These are phyloP conservation scores for Plotosus lineatus DNA, from an alignment of 2,113 vertebrate species.

Conservation along the genomic window DNA sequence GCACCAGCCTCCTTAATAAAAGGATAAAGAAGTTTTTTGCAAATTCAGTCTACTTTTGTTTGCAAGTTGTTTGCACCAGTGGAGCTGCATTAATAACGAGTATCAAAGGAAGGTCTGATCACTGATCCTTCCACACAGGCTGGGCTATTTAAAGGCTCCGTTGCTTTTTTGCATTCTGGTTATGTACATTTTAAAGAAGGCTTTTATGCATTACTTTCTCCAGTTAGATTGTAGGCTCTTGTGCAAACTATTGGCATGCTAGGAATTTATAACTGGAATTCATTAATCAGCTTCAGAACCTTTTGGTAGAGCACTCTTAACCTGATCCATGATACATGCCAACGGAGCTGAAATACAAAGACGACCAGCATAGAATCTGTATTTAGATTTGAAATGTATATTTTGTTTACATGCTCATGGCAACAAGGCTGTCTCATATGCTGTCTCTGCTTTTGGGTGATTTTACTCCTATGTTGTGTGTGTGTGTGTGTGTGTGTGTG, in stretches of 20 bases:
- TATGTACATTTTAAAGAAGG: not conserved
- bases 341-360: not conserved
- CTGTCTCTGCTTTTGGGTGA: not conserved
- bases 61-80: not conserved
- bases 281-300: not conserved
- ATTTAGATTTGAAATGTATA: not conserved
- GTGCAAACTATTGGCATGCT: not conserved
- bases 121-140: not conserved
- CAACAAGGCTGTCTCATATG: not conserved
- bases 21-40: no score
- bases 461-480: not conserved
- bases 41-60: not conserved
- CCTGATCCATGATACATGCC: not conserved
- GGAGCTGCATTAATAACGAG: not conserved
- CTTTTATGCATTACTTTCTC: not conserved
- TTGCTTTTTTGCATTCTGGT: not conserved
- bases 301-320: not conserved
- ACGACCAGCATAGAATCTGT: not conserved
- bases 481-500: not conserved
- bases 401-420: not conserved
- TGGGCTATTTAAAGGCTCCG: not conserved
- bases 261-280: not conserved
- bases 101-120: not conserved
- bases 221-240: not conserved
- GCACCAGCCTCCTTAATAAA: no score